phyloP scores from a whole-genome alignment of 2,888 invertebrate genomes.

The Chrysotoxum bicinctum region DNA sequence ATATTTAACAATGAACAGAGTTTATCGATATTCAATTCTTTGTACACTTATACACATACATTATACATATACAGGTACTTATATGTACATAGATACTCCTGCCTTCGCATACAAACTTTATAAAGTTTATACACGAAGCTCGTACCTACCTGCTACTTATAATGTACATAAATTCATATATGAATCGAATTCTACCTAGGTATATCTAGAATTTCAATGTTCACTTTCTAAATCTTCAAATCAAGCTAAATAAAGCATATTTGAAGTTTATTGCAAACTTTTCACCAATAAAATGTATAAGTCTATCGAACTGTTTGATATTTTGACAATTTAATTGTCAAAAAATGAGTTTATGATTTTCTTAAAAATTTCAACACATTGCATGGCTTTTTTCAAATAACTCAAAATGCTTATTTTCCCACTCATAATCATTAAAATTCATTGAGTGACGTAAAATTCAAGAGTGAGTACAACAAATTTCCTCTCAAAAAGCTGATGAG shows the following conservation, averaged over 20 bases:
- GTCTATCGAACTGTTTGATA: not conserved
- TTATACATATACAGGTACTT: too few species aligned
- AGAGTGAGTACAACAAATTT: not conserved
- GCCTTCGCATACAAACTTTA: too few species aligned
- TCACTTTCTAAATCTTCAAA: not conserved
- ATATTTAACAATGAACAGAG: too few species aligned
- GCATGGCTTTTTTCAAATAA: conserved; percentile 9
- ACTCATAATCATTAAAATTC: conserved; percentile 6
- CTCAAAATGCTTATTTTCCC: conserved; percentile 9
- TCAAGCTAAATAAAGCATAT: not conserved
- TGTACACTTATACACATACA: too few species aligned
- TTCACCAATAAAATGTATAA: not conserved
- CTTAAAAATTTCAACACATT: not conserved
- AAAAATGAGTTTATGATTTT: not conserved
- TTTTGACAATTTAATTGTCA: not conserved
- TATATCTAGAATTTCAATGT: not conserved
- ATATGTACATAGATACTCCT: too few species aligned
- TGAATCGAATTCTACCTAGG: too few species aligned
- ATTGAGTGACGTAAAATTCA: not conserved
- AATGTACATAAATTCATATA: too few species aligned
- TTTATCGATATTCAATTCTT: too few species aligned
- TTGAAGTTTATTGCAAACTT: not conserved
- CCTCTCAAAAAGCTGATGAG: conserved; percentile 20
- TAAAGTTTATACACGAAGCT: too few species aligned
- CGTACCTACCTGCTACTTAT: too few species aligned